phyloP scores from a whole-genome alignment of 2,113 vertebrate genomes.

The Brienomyrus brachyistius region DNA sequence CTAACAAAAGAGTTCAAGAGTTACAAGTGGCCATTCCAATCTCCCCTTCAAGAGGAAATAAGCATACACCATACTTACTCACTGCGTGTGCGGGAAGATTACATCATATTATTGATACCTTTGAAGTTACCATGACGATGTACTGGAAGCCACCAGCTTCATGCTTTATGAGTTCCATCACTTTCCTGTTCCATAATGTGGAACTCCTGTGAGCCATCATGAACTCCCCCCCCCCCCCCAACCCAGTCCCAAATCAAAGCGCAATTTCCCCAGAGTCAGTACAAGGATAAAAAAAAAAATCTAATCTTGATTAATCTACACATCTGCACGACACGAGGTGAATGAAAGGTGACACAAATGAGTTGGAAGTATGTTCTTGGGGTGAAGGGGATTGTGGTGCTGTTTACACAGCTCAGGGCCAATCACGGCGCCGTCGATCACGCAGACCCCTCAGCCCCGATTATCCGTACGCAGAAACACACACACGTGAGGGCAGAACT shows the following conservation, averaged over 20 bases:
- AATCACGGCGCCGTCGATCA: not conserved
- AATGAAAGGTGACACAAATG: slow-evolving; percentile 17
- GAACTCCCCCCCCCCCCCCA: not conserved
- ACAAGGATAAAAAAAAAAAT: not conserved
- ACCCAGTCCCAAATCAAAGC: not conserved
- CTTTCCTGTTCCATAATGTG: not conserved
- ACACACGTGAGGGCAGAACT: not conserved
- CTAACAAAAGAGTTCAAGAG: not conserved
- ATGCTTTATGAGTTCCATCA: not conserved
- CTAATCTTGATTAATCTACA: slow-evolving; percentile 20
- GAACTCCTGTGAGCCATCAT: not conserved
- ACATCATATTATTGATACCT: not conserved
- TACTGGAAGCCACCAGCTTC: not conserved
- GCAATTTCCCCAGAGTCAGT: not conserved
- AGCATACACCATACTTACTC: not conserved
- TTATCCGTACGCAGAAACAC: not conserved
- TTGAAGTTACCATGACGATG: not conserved
- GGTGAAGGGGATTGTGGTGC: not conserved
- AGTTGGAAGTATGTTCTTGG: slow-evolving; percentile 13
- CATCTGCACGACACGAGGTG: slow-evolving; percentile 20
- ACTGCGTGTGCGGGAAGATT: not conserved
- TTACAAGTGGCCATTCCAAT: not conserved
- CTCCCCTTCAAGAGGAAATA: not conserved
- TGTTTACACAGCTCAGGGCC: slow-evolving; percentile 2
- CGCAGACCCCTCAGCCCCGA: not conserved